These are phyloP conservation scores for Bergia sp. DNA, from an alignment of 92 coral and sea anemone genomes.

Conservation along the genomic window DNA sequence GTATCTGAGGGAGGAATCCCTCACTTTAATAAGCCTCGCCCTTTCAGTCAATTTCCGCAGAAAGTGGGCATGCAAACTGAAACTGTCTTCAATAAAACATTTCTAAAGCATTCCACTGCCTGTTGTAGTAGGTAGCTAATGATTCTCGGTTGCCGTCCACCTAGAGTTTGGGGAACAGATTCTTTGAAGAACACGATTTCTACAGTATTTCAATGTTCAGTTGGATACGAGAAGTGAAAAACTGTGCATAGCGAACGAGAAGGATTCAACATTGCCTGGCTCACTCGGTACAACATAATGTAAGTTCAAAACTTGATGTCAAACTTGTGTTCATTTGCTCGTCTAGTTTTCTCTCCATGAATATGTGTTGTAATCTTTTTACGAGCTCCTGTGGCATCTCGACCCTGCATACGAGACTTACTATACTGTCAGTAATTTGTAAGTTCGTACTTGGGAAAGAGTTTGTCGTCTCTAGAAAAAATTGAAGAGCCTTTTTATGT, in stretches of 20 bases:
- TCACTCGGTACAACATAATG: not conserved
- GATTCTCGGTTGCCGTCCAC: not conserved
- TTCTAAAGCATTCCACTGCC: not conserved
- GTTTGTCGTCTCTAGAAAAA: no score
- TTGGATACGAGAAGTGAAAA: not conserved
- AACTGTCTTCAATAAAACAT: not conserved
- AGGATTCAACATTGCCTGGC: not conserved
- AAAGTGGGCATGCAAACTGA: slow-evolving; percentile 1
- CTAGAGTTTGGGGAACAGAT: not conserved
- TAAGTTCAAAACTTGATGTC: not conserved
- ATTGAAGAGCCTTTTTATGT: no score
- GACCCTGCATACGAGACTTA: no score
- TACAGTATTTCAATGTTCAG: not conserved
- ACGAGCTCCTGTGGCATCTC: no score
- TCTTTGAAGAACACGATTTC: not conserved
- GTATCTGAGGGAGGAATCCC: not conserved
- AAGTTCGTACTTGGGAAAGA: no score
- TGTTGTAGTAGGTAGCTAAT: not conserved
- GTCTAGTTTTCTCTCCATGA: no score
- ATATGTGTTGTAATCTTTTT: no score
- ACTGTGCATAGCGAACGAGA: not conserved
- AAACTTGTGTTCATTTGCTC: no score
- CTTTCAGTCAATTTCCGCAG: not conserved
- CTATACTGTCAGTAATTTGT: no score
- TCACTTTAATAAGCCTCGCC: not conserved